Conservation (phyloP, 2,113 vertebrate species). For the Platichthys stellatus region DNA sequence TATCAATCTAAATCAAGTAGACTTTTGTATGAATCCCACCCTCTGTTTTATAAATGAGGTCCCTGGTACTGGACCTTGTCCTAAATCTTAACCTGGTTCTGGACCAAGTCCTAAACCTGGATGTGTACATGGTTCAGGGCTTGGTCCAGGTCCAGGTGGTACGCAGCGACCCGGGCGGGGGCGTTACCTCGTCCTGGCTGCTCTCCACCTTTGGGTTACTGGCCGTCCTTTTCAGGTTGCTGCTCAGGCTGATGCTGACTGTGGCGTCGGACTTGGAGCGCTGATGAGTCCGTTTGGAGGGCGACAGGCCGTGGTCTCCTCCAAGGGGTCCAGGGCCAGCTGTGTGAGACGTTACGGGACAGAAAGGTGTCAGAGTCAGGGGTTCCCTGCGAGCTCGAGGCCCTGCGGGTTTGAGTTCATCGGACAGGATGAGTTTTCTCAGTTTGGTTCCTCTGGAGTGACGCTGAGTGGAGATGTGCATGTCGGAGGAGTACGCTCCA, state of each 20-base stretch:
- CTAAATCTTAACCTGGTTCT: too few species aligned
- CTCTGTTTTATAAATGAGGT: too few species aligned
- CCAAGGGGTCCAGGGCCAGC: constrained; percentile 73
- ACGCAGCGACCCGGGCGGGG: neutral
- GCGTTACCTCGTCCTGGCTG: constrained; percentile 89
- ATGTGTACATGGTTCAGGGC: neutral
- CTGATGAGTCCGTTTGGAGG: constrained; percentile 96
- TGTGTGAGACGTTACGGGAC: neutral
- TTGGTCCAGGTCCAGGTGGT: neutral
- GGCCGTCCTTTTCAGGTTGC: constrained; percentile 94
- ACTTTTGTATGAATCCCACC: too few species aligned
- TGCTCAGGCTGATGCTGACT: constrained; percentile 91
- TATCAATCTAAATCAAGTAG: too few species aligned
- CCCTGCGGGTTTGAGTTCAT: constrained; percentile 89
- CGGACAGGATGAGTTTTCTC: constrained; percentile 92
- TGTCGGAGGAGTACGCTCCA: constrained; percentile 94
- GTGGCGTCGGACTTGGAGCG: constrained; percentile 97
- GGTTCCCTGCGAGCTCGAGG: constrained; percentile 81
- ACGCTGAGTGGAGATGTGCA: constrained; percentile 97
- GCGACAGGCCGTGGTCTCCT: constrained; percentile 85
- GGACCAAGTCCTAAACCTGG: neutral
- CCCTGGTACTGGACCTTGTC: too few species aligned
- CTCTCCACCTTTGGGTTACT: constrained; percentile 97
- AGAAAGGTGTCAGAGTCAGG: constrained; percentile 64
- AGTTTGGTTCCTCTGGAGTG: constrained; percentile 95